Evolutionary conservation across 2,888 invertebrate species (phyloP).

Genomic region (Mellilla xanthometata): DNA sequence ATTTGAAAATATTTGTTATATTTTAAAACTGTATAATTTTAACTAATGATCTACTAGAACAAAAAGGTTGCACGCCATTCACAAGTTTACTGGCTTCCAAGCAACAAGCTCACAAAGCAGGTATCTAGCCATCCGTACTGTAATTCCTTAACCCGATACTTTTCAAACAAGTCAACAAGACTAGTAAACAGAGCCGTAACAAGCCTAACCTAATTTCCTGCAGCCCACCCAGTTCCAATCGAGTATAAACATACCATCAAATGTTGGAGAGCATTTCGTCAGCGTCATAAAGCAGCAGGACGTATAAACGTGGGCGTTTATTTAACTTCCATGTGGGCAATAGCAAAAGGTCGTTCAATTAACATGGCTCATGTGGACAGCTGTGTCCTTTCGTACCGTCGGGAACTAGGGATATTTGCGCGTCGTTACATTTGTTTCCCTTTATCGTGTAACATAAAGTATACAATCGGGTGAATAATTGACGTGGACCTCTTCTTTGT

Average conservation of each 20-base stretch:
- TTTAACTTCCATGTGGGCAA: conserved; percentile 13
- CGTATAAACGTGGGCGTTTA: conserved; percentile 11
- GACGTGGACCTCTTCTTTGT: too few species aligned
- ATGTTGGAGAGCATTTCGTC: conserved; percentile 6
- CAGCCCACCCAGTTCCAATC: neutral
- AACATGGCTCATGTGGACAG: conserved; percentile 10
- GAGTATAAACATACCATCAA: conserved; percentile 2
- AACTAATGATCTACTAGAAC: too few species aligned
- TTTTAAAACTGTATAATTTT: too few species aligned
- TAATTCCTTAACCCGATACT: too few species aligned
- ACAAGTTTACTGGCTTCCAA: too few species aligned
- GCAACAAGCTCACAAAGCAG: too few species aligned
- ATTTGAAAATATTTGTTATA: too few species aligned
- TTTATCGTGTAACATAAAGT: neutral
- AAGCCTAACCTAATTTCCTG: too few species aligned
- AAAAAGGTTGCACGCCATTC: too few species aligned
- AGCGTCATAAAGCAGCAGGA: conserved; percentile 14
- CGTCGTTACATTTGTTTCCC: conserved; percentile 6
- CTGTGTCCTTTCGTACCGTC: conserved; percentile 12
- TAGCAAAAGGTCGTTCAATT: conserved; percentile 21
- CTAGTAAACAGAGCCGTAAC: neutral
- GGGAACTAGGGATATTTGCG: conserved; percentile 14
- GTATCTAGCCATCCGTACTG: too few species aligned
- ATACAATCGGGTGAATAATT: neutral
- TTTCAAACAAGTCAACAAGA: neutral